Evolutionary conservation across 2,797 vertebrate genomes (phyloP), one percentile per base, ranked within the genome.

Genomic region (Brachyrhaphis roseni): DNA sequence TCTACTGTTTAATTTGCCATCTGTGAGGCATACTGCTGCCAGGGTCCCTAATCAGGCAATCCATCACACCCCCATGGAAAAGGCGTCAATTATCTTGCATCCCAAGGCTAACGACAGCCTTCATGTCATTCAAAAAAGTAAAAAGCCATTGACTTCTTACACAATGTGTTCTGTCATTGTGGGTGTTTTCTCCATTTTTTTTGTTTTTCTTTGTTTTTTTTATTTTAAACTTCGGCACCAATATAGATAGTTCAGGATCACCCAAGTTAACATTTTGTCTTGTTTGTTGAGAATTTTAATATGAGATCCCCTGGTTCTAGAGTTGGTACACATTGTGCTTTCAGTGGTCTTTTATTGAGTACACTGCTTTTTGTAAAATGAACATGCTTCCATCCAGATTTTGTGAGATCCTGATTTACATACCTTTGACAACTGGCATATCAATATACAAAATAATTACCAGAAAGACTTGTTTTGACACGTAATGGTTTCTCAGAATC

Each of bases 41-140:
- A 95, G 92, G 82, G 89, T 90, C 94, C 88, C 94, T 97, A 97
- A 97, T 96, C 95, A 78, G 95, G 95, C 96, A 95, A 97, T 98
- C 95, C 90, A 96, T 96, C 96, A 96, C 94, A 91, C 85, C 86
- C 88, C 80, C 79, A 94, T 94, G 89, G 92, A 94, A 95, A 95
- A 88, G 81, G 91, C 94, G 94, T 95, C 95, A 95, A 95, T 95
- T 95, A 94, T 47, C 82, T 45, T 66, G 78, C 26, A 72, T 88
- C 87, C 87, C 79, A 77, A 66, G 74, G 79, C 86, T 81, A 87
- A 89, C 77, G 87, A 84, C 71, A 82, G 83, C 77, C 75, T 81
- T 75, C 47, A 31, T 84, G 81, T 82, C 89, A 87, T 86, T 92
- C 86, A 81, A 75, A 81, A 82, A 71, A 46, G 41, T 71, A 71